Percentiles rank a stretch among this genome's conserved stretches.
These are phyloP conservation scores for Glaucopsyche alexis DNA, from an alignment of 2,888 invertebrate genomes.

Conservation along the genomic window DNA sequence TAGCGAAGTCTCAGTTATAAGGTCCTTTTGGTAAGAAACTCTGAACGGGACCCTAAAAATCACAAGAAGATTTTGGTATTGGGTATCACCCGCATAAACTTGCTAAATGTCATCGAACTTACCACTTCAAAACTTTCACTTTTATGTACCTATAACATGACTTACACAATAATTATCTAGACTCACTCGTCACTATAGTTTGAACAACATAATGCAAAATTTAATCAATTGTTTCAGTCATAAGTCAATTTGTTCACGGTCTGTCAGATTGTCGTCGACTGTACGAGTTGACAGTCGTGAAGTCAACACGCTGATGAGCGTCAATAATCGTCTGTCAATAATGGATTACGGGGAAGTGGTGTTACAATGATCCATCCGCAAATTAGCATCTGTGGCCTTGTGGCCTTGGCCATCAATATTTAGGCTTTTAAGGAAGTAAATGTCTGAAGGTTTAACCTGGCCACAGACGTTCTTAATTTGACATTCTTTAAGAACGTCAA, in stretches of 20 bases:
- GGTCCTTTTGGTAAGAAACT: too few relatives aligned
- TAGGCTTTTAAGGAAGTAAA: background rate
- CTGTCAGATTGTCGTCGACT: background rate
- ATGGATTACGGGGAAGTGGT: slow-evolving; percentile 42
- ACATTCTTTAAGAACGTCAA: too few relatives aligned
- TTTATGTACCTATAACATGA: background rate
- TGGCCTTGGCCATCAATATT: background rate
- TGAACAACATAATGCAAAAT: background rate
- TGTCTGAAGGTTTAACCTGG: background rate
- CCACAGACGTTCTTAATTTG: too few relatives aligned
- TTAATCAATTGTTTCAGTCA: background rate
- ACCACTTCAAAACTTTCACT: background rate
- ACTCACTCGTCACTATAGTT: background rate
- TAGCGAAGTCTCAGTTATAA: too few relatives aligned
- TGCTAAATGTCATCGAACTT: background rate
- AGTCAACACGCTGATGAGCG: slow-evolving; percentile 39
- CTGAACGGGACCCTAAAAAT: background rate
- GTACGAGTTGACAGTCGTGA: slow-evolving; percentile 43
- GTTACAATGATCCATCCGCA: slow-evolving; percentile 43
- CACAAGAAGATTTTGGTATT: background rate
- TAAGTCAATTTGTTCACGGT: background rate
- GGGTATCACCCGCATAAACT: background rate
- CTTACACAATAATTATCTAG: background rate
- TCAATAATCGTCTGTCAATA: slow-evolving; percentile 39
- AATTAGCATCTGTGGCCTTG: slow-evolving; percentile 31